Base-by-base conservation (phyloP, 2,888 invertebrate genomes). In the Protonemura montana region DNA sequence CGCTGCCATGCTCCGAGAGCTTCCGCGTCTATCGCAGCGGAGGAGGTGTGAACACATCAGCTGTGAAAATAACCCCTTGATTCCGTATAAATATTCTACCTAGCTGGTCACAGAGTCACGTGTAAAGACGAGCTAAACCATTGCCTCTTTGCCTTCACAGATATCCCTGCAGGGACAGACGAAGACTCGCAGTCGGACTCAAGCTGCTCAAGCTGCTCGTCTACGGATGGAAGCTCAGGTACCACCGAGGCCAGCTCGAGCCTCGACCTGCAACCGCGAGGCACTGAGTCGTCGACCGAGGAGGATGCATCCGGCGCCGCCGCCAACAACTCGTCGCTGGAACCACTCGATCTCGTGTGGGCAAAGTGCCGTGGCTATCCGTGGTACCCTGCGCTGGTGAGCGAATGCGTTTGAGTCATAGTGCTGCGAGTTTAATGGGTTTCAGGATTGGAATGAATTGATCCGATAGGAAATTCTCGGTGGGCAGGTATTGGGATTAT, bases 281-380 rank as follows among this genome's bases (percentile, higher is more conserved):
- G 80, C 21, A 85, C 81, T 21, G 90, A 89, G 25, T 89, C 86
- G 10, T 80, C 91, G 82, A 86, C 86, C 76, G 88, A 87, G 85
- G 88, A 87, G 35, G 86, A 87, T 81, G 87, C 76, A 13, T 83
- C 86, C 30, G 86, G 76, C 85, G 85, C n/a, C 7, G 86, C 80
- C 27, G 78, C 77, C 13, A 26, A 86, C 80, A 84, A 25, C 27
- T 77, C 85, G 25, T 30, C 94, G 42, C 91, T 98, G 87, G 96
- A 97, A 89, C 97, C 98, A 0, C 92, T 98, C 88, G 97, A 98
- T 91, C 93, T 98, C 82, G 98, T 99, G 0, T 99, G 98, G 99
- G 98, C 98, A 26, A 98, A 99, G 91, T 98, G 98, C 92, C 94
- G 97, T 89, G 97, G 98, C 28, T 98, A 98, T 92, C 98, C 98